Conservation (phyloP, 2,888 invertebrate genomes). For the Chrysodeixis includens region DNA sequence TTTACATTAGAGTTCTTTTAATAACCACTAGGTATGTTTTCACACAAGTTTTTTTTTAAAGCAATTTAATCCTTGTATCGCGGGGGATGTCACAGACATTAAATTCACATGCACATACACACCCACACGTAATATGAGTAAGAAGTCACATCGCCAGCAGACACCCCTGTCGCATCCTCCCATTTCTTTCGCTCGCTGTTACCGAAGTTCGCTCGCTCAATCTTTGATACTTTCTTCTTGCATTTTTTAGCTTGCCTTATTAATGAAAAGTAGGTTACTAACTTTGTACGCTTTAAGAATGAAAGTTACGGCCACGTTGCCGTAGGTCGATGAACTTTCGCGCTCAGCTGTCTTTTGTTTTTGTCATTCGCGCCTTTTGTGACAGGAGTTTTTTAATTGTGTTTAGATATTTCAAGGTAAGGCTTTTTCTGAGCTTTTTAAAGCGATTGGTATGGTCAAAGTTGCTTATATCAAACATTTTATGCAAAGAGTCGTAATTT, state of each 20-base stretch:
- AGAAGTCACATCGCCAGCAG: background rate
- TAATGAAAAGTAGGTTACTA: constrained; percentile 90
- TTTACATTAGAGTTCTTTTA: too few species aligned
- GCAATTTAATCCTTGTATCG: too few species aligned
- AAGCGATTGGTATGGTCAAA: too few species aligned
- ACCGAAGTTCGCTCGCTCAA: constrained; percentile 88
- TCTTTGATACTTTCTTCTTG: constrained; percentile 90
- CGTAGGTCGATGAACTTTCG: constrained; percentile 85
- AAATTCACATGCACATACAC: too few species aligned
- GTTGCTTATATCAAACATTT: too few species aligned
- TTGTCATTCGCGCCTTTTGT: constrained; percentile 67
- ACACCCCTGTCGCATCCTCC: constrained; percentile 63
- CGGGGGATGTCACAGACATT: too few species aligned
- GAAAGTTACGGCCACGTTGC: constrained; percentile 88
- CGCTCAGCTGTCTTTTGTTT: constrained; percentile 86
- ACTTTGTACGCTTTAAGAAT: constrained; percentile 88
- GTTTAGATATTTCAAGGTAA: background rate
- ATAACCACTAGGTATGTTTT: too few species aligned
- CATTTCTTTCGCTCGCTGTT: constrained; percentile 69
- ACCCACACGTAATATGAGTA: too few species aligned
- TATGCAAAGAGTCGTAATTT: too few species aligned
- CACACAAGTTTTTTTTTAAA: too few species aligned
- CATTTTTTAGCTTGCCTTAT: constrained; percentile 89
- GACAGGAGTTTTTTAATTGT: constrained; percentile 16
- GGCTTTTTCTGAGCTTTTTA: too few species aligned